Percentiles rank a stretch among this genome's conserved stretches.
Conservation (phyloP, 2,113 vertebrate species). For the Sylvietta virens region DNA sequence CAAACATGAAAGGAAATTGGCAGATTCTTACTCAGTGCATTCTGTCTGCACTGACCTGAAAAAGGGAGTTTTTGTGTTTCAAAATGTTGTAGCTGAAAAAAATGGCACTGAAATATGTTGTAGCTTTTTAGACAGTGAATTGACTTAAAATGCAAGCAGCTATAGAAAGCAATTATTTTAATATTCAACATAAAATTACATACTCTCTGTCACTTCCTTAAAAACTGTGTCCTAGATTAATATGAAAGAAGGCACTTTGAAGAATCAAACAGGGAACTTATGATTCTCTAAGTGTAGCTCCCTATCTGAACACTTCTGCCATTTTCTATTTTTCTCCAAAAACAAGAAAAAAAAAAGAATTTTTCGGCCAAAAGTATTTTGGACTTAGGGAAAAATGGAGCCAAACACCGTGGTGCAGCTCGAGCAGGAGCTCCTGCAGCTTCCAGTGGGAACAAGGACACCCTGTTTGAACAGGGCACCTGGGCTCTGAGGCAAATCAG, state of each 20-base stretch:
- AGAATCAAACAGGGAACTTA: background rate
- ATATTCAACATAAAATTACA: background rate
- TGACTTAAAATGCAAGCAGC: background rate
- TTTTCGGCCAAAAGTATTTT: background rate
- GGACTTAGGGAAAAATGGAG: background rate
- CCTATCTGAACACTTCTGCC: background rate
- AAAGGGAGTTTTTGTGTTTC: background rate
- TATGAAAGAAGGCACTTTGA: background rate
- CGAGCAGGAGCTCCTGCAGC: rapidly evolving
- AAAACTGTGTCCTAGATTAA: background rate
- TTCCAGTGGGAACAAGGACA: background rate
- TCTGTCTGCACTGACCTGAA: background rate
- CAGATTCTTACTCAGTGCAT: background rate
- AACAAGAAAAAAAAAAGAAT: background rate
- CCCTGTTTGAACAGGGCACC: rapidly evolving
- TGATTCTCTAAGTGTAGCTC: background rate
- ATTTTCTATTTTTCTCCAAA: background rate
- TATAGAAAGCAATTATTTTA: background rate
- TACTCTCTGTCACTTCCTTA: background rate
- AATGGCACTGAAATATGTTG: rapidly evolving
- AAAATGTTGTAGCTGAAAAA: background rate
- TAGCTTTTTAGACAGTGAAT: background rate
- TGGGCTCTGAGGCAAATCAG: background rate
- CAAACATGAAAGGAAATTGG: slow-evolving; percentile 15
- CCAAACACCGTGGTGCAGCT: background rate